Evolutionary conservation across 2,797 vertebrate genomes (phyloP).

Genomic region (Cyprinella venusta): DNA sequence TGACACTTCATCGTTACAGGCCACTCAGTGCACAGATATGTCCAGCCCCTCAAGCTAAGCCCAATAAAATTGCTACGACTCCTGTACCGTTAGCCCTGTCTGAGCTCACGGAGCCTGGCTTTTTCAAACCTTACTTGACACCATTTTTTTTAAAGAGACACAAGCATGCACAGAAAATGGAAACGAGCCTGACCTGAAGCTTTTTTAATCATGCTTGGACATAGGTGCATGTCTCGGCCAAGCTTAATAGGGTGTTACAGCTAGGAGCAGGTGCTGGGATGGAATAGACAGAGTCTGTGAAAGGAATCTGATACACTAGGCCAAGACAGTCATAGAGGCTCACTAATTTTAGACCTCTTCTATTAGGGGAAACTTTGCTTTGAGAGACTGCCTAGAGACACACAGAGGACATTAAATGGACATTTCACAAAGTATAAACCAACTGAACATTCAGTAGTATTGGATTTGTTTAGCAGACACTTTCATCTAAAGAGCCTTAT

Average conservation of each 20-base stretch:
- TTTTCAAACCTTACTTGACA: conserved; percentile 59
- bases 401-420: conserved; percentile 53
- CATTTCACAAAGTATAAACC: conserved; percentile 6
- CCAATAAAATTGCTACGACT: conserved; percentile 40
- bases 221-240: conserved; percentile 64
- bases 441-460: not conserved
- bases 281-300: conserved; percentile 71
- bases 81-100: conserved; percentile 42
- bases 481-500: not conserved
- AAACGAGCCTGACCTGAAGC: conserved; percentile 66
- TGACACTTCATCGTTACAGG: conserved; percentile 64
- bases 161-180: conserved; percentile 61
- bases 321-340: conserved; percentile 79
- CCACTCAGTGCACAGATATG: conserved; percentile 54
- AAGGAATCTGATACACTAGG: conserved; percentile 84
- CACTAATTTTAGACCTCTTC: conserved; percentile 85
- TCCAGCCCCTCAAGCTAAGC: conserved; percentile 52
- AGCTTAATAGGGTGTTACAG: conserved; percentile 73
- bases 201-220: conserved; percentile 70
- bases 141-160: conserved; percentile 52
- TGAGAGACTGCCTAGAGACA: conserved; percentile 57
- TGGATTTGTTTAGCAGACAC: not conserved
- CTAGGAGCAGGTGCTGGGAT: conserved; percentile 85
- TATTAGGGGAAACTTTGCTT: conserved; percentile 72
- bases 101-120: conserved; percentile 57